phyloP scores from a whole-genome alignment of 2,113 vertebrate genomes.

The Scytalopus superciliaris region DNA sequence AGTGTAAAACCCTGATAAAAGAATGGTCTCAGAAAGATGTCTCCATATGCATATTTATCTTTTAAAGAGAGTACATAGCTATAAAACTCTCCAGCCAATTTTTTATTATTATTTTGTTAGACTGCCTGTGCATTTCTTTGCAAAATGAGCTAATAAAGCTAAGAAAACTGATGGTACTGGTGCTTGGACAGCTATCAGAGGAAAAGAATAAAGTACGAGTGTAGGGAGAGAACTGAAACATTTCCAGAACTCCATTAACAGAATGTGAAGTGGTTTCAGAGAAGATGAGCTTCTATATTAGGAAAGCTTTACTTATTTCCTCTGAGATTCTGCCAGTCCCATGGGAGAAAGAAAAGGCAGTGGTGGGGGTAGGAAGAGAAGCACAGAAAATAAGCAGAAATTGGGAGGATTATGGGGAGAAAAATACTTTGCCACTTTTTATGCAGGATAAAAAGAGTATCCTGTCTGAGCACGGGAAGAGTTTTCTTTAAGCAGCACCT shows the following conservation, averaged over 20 bases:
- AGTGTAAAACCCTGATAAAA: background rate
- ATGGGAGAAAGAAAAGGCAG: slow-evolving; percentile 50
- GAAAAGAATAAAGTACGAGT: slow-evolving; percentile 56
- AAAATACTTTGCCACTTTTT: background rate
- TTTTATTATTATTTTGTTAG: slow-evolving; percentile 47
- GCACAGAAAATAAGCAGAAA: background rate
- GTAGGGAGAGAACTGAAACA: slow-evolving; percentile 63
- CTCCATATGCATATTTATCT: slow-evolving; percentile 21
- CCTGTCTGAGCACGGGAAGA: background rate
- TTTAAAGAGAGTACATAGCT: background rate
- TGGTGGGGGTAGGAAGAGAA: background rate
- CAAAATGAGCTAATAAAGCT: slow-evolving; percentile 57
- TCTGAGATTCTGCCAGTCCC: slow-evolving; percentile 60
- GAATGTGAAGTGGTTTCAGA: slow-evolving; percentile 62
- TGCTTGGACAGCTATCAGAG: slow-evolving; percentile 62
- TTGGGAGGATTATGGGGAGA: background rate
- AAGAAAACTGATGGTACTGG: slow-evolving; percentile 50
- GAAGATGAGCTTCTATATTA: slow-evolving; percentile 69
- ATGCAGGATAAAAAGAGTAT: background rate
- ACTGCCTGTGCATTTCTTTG: slow-evolving; percentile 38
- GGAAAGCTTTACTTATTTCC: slow-evolving; percentile 71
- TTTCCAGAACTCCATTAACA: slow-evolving; percentile 72
- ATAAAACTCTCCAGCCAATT: slow-evolving; percentile 20
- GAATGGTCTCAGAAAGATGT: slow-evolving; percentile 1
- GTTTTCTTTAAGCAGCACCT: background rate